Conservation (phyloP, 2,113 vertebrate species). For the Pygoscelis adeliae region DNA sequence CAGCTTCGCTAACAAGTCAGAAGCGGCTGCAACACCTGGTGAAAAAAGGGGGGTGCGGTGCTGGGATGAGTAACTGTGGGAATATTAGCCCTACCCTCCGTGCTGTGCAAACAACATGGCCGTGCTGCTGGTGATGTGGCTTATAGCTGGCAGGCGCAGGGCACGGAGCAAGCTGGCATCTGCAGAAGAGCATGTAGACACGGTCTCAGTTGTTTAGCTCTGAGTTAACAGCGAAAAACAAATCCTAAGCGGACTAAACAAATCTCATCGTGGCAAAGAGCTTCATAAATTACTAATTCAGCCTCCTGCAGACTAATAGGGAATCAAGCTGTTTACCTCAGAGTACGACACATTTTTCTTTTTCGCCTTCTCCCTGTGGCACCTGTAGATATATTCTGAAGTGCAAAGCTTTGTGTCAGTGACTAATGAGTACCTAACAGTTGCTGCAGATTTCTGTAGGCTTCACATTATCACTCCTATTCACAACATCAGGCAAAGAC, state of each 20-base stretch:
- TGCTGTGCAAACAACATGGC: not conserved
- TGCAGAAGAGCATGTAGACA: not conserved
- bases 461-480: not conserved
- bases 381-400: conserved; percentile 7
- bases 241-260: conserved; percentile 37
- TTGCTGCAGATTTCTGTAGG: not conserved
- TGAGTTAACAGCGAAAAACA: not conserved
- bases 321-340: conserved; percentile 28
- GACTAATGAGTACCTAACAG: not conserved
- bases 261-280: conserved; percentile 31
- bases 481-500: not conserved
- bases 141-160: not conserved
- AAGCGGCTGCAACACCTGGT: not conserved
- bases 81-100: not conserved
- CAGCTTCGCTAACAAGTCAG: not conserved
- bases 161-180: not conserved
- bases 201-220: not conserved
- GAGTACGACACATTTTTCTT: conserved; percentile 9
- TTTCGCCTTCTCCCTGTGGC: conserved; percentile 18
- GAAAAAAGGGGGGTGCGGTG: not conserved
- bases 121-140: not conserved
- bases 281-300: conserved; percentile 57
- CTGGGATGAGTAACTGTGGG: not conserved
- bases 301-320: conserved; percentile 23
- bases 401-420: not conserved